Conservation (phyloP, 2,888 invertebrate species). For the Molanna angustata region DNA sequence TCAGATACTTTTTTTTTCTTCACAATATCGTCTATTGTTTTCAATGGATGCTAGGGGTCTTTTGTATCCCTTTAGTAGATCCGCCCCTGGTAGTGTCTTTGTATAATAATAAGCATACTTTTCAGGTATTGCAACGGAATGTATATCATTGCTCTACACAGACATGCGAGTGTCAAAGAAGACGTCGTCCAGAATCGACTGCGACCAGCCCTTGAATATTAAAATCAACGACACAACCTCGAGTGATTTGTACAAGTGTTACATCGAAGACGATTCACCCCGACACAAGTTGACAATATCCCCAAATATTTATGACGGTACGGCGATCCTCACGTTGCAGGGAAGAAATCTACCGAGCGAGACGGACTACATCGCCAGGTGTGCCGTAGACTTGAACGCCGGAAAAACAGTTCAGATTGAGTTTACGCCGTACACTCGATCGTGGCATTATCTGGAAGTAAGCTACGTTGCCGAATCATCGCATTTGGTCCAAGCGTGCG, state of each 20-base stretch:
- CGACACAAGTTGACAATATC: neutral
- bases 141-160: neutral
- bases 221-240: neutral
- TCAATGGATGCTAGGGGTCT: no score
- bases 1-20: no score
- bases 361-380: neutral
- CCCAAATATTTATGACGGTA: neutral
- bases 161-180: neutral
- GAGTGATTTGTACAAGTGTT: constrained; percentile 3
- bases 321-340: constrained; percentile 1
- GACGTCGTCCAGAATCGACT: neutral
- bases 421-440: neutral
- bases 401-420: neutral
- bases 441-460: constrained; percentile 12
- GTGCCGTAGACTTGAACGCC: neutral
- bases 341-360: neutral
- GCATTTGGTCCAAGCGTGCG: no score
- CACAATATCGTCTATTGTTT: no score
- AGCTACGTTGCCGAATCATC: no score
- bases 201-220: neutral
- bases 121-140: neutral
- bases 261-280: neutral
- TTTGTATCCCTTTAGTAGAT: no score
- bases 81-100: no score
- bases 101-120: no score